Conservation (phyloP, 2,113 vertebrate genomes). For the Campylomormyrus numenius region DNA sequence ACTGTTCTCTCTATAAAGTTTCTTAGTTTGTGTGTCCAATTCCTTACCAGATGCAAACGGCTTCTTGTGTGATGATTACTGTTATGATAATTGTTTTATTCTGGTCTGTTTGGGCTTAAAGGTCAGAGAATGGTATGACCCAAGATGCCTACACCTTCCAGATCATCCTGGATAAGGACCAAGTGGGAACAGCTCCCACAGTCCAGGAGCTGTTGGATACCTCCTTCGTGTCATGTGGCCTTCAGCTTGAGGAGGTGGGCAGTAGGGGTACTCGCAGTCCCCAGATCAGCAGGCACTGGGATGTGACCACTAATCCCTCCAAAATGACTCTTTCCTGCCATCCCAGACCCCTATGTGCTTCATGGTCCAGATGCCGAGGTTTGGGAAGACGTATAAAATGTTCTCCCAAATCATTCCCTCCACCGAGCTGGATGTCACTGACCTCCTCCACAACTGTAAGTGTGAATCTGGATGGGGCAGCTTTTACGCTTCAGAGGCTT, state of each 20-base stretch:
- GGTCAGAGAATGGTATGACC: slow-evolving; percentile 48
- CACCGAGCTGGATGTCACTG: slow-evolving; percentile 64
- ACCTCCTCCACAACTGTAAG: slow-evolving; percentile 64
- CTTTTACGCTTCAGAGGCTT: neutral
- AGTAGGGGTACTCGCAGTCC: neutral
- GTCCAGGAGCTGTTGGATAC: slow-evolving; percentile 67
- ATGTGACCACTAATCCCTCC: neutral
- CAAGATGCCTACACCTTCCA: slow-evolving; percentile 67
- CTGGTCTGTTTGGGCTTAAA: slow-evolving; percentile 24
- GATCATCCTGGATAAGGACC: slow-evolving; percentile 65
- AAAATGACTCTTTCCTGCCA: neutral
- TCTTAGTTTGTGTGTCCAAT: neutral
- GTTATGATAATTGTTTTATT: neutral
- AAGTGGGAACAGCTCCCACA: slow-evolving; percentile 52
- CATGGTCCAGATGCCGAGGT: slow-evolving; percentile 71
- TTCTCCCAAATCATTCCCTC: slow-evolving; percentile 69
- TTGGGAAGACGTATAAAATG: slow-evolving; percentile 72
- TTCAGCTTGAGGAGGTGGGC: slow-evolving; percentile 67
- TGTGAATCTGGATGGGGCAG: neutral
- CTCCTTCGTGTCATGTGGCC: slow-evolving; percentile 59
- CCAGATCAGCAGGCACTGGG: neutral
- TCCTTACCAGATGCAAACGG: neutral
- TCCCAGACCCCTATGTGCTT: slow-evolving; percentile 62
- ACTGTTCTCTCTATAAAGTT: neutral
- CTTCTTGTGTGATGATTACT: neutral